Base-by-base conservation (phyloP, 1,140 invertebrate genomes). In the Calephelis nemesis region DNA sequence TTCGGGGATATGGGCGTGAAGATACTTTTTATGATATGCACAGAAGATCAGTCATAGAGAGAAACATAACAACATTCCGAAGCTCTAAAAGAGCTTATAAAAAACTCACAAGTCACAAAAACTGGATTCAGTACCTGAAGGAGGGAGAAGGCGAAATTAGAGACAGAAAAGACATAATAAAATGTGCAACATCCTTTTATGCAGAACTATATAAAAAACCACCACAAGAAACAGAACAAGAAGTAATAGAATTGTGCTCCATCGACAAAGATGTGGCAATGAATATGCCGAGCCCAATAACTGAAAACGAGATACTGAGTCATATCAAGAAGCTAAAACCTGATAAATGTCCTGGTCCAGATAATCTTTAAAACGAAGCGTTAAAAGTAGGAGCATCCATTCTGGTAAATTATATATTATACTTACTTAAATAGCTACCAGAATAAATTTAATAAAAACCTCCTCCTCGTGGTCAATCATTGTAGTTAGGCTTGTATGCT, bases 101-200 rank as follows among this genome's bases (percentile, higher is more conserved):
- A 50, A n/a, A 50, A 50, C 49, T 50, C 12, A 13, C 49, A 50
- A 50, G 12, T 4, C 12, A 50, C 12, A 50, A 50, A 50, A 50
- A 50, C 49, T 50, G 49, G 49, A 50, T 50, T 13, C 49, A 50
- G 13, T 12, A 12, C 13, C 49, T 50, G 13, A 12, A 50, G 49
- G 12, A 50, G 12, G 13, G 49, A 50, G 13, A 13, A 13, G 49
- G 49, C 13, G 49, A 50, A 50, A 13, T n/a, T 5, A 50, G 12
- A 50, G 13, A 50, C 13, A 50, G 49, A 50, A 13, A 50, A 13
- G 49, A 50, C 49, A 50, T 50, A 50, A 13, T 48, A 50, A 50
- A 50, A 50, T 13, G 49, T 12, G 49, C 49, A 13, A 50, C 49
- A 50, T 12, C 49, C 13, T 50, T 50, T 12, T 50, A 50, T 50